Percentiles rank a stretch among this genome's conserved stretches.
phyloP scores from a whole-genome alignment of 1,140 invertebrate genomes.

The Oedothorax gibbosus region DNA sequence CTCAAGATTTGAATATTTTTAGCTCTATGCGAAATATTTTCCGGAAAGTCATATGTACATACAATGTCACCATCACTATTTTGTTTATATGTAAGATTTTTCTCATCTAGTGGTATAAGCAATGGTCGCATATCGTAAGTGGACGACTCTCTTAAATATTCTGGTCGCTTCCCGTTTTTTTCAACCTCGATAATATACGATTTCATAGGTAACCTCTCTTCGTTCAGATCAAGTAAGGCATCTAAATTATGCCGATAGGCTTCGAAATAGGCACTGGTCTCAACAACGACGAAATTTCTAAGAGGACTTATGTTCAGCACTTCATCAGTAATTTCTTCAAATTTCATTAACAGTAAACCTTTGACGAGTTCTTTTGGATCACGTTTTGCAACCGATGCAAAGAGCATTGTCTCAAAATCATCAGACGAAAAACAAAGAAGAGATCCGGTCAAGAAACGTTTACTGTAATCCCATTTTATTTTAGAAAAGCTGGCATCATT shows the following conservation, averaged over 20 bases:
- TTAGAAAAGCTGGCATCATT: conserved; percentile 19
- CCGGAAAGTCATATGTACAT: conserved; percentile 4
- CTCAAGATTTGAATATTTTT: conserved; percentile 60
- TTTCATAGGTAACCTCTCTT: conserved; percentile 68
- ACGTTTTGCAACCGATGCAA: conserved; percentile 77
- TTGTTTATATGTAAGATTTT: conserved; percentile 12
- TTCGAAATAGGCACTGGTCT: conserved; percentile 72
- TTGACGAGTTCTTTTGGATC: conserved; percentile 68
- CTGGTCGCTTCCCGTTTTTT: conserved; percentile 30
- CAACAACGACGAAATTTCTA: conserved; percentile 67
- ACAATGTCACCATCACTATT: background rate
- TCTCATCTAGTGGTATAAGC: conserved; percentile 60
- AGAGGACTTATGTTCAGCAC: conserved; percentile 13
- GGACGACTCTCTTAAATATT: conserved; percentile 37
- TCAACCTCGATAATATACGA: conserved; percentile 64
- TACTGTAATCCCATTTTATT: conserved; percentile 64
- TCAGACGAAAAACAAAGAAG: conserved; percentile 79
- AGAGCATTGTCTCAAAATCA: conserved; percentile 76
- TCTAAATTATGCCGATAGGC: conserved; percentile 70
- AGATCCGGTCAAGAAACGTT: conserved; percentile 78
- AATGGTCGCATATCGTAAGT: conserved; percentile 34
- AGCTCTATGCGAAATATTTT: background rate
- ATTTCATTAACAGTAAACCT: conserved; percentile 64
- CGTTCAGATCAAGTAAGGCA: conserved; percentile 67
- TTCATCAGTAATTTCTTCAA: conserved; percentile 39